Base-by-base conservation (phyloP, 92 coral and sea anemone species). In the Diadumene lineata region DNA sequence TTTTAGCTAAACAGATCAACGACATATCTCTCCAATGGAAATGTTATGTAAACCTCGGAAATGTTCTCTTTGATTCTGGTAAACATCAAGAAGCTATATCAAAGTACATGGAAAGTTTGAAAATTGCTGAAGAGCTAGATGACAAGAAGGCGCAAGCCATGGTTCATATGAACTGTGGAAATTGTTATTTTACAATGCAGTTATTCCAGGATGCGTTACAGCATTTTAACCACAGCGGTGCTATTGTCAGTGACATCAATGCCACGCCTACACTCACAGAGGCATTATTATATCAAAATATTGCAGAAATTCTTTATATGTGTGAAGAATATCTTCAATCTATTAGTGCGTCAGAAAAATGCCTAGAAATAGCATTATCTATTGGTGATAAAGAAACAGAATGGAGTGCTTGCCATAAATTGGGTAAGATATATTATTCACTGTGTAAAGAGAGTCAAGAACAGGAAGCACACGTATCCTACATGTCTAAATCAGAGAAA, bases 51-150 rank as follows among this genome's bases (percentile, higher is more conserved):
- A 48, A 34, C 43, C 6, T 75, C 15, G 80, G 31, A 27, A 7
- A 18, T 16, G 48, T 43, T n/a, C 28, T n/a, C 15, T 0, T 27
- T 26, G 22, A 13, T 9, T 25, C 27, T 23, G 32, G 61, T 22
- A 38, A 28, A 24, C 46, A 62, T 34, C 18, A 75, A n/a, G 80
- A 75, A 26, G 80, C 72, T 23, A 24, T 75, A 0, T 15, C 17
- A 1, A 34, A 29, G 23, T 32, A 25, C 13, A 6, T 31, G 19
- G 27, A 21, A 29, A 23, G 70, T 60, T 50, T 23, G 57, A 31
- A 8, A 1, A 34, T 74, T 25, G 79, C 79, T 11, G 27, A 24
- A 11, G 57, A 60, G 60, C 6, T 74, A 10, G 68, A 50, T 0
- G 70, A 74, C 31, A 74, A 74, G 32, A 11, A 16, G 0, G 31